A percentile compares a stretch with the other conserved stretches of the same genome.
Conservation (phyloP, 2,888 invertebrate genomes). For the Cyaniris semiargus region DNA sequence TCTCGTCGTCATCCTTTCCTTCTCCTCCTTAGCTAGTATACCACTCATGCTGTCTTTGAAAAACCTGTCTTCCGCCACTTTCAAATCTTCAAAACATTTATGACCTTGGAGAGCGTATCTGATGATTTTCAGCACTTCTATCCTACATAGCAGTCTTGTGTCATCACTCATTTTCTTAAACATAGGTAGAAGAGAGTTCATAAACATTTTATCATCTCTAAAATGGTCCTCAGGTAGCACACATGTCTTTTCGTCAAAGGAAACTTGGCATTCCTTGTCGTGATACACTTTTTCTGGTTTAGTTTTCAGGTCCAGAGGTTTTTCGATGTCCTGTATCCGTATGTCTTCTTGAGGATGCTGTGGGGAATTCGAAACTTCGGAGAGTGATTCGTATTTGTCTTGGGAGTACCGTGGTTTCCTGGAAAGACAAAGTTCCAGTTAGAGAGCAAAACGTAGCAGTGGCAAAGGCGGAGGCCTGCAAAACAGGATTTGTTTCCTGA, state of each 20-base stretch:
- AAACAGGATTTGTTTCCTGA: too few relatives aligned
- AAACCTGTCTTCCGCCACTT: constrained; percentile 59
- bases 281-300: constrained; percentile 48
- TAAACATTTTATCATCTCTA: constrained; percentile 69
- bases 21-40: constrained; percentile 55
- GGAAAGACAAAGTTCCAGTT: constrained; percentile 40
- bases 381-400: constrained; percentile 71
- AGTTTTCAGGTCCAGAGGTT: constrained; percentile 60
- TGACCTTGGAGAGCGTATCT: constrained; percentile 66
- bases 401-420: constrained; percentile 71
- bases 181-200: constrained; percentile 69
- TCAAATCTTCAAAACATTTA: constrained; percentile 63
- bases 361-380: constrained; percentile 70
- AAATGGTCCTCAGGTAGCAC: constrained; percentile 72
- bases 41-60: constrained; percentile 57
- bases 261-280: constrained; percentile 26
- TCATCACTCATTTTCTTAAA: constrained; percentile 75
- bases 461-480: too few relatives aligned
- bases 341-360: constrained; percentile 64
- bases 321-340: constrained; percentile 59
- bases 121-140: constrained; percentile 70
- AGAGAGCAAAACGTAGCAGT: background rate
- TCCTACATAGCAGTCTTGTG: constrained; percentile 64
- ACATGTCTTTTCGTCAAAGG: constrained; percentile 61
- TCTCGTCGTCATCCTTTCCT: constrained; percentile 64